Conservation (phyloP, 2,113 vertebrate genomes). For the Megaptera novaeangliae region DNA sequence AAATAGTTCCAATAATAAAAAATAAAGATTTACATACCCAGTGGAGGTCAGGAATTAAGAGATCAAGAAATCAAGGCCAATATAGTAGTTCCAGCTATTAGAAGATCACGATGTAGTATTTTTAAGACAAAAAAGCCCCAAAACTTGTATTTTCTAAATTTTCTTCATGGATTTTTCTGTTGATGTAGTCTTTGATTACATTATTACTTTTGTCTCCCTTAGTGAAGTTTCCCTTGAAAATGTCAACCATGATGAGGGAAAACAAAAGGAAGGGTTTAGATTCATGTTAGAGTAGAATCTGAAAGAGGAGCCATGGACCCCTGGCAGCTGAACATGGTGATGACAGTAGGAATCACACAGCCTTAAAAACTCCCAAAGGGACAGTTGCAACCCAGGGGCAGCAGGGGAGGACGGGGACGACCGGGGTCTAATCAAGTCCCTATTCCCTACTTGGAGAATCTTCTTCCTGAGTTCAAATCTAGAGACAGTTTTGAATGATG, state of each 20-base stretch:
- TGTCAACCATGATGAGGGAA: not conserved
- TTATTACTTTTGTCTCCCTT: not conserved
- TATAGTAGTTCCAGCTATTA: not conserved
- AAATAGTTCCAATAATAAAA: not conserved
- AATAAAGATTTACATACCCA: not conserved
- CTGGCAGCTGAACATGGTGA: too few relatives aligned
- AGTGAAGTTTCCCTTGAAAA: slow-evolving; percentile 1
- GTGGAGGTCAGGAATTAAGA: not conserved
- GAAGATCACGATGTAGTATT: not conserved
- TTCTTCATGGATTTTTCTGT: not conserved
- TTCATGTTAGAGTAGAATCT: not conserved
- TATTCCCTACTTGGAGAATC: not conserved
- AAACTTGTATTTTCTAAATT: not conserved
- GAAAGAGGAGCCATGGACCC: not conserved
- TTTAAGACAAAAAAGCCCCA: not conserved
- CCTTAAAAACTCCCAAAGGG: not conserved
- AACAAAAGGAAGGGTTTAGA: not conserved
- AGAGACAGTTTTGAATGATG: not conserved
- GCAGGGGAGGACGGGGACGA: not conserved
- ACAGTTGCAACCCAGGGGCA: not conserved
- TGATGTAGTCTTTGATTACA: not conserved
- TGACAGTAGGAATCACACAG: not conserved
- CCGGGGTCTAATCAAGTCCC: not conserved
- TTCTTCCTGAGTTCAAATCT: not conserved
- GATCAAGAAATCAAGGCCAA: not conserved